Conservation (phyloP, 2,113 vertebrate species). For the Menidia beryllina region DNA sequence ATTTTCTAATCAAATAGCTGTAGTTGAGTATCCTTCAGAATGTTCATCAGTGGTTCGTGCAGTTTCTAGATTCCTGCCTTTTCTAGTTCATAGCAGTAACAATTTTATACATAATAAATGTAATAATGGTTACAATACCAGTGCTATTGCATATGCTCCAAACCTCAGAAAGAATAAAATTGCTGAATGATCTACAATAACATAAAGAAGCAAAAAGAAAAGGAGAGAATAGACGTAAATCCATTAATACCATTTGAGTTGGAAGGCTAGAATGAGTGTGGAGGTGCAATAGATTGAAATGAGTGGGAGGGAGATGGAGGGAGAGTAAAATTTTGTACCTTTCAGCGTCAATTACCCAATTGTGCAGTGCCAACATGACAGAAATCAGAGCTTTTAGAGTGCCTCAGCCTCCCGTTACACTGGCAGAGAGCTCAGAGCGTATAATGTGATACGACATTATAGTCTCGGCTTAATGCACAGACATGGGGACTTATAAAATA, state of each 20-base stretch:
- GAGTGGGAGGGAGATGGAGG: constrained; percentile 35
- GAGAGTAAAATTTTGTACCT: constrained; percentile 73
- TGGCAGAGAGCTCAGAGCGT: constrained; percentile 51
- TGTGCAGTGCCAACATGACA: constrained; percentile 73
- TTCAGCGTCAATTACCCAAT: constrained; percentile 80
- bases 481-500: constrained; percentile 78
- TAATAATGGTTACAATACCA: constrained; percentile 7
- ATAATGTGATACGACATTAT: constrained; percentile 81
- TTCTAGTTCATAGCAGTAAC: constrained; percentile 20
- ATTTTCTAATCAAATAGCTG: constrained; percentile 22
- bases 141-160: not conserved
- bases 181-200: constrained; percentile 10
- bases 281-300: constrained; percentile 38
- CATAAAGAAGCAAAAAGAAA: constrained; percentile 9
- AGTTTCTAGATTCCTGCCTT: not conserved
- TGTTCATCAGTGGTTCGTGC: constrained; percentile 24
- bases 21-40: constrained; percentile 36
- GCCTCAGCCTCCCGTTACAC: constrained; percentile 47
- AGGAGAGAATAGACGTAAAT: constrained; percentile 41
- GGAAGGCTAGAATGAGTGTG: constrained; percentile 37
- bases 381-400: constrained; percentile 80
- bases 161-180: constrained; percentile 2
- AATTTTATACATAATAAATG: constrained; percentile 31
- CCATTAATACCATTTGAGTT: constrained; percentile 39
- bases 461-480: constrained; percentile 74